Evolutionary conservation across 2,888 invertebrate genomes (phyloP).

Genomic region (Epistrophe eligans): DNA sequence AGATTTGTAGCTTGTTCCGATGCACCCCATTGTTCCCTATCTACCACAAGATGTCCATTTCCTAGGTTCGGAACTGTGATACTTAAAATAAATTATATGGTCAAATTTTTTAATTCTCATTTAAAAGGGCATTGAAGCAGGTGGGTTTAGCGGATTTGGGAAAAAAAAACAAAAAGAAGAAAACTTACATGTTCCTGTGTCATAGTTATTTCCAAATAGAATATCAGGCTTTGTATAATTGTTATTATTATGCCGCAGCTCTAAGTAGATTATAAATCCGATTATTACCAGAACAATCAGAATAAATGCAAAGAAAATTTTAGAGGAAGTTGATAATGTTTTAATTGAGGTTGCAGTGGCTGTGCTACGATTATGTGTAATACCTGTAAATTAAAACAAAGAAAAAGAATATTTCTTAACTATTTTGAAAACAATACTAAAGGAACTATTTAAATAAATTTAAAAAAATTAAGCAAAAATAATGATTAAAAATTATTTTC

Average conservation of each 20-base stretch:
- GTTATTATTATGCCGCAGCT: slow-evolving; percentile 77
- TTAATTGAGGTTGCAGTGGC: slow-evolving; percentile 76
- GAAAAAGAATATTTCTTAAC: background rate
- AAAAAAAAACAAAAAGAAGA: background rate
- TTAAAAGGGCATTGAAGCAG: background rate
- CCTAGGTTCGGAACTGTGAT: slow-evolving; percentile 83
- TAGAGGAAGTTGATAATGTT: slow-evolving; percentile 79
- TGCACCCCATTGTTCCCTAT: slow-evolving; percentile 83
- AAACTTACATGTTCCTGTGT: slow-evolving; percentile 82
- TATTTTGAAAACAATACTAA: too few species aligned
- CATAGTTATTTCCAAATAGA: slow-evolving; percentile 82
- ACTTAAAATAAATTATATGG: slow-evolving; percentile 77
- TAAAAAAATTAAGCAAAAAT: too few species aligned
- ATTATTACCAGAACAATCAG: slow-evolving; percentile 79
- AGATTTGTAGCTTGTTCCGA: slow-evolving; percentile 78
- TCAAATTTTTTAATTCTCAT: slow-evolving; percentile 2
- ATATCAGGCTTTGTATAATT: slow-evolving; percentile 76
- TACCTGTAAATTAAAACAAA: slow-evolving; percentile 76
- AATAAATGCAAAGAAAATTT: slow-evolving; percentile 79
- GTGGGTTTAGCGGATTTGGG: background rate
- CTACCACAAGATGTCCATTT: slow-evolving; percentile 83
- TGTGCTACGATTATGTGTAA: slow-evolving; percentile 77
- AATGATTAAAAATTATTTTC: too few species aligned
- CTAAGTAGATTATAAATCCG: slow-evolving; percentile 80
- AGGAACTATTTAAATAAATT: too few species aligned